Conservation (phyloP, 2,797 vertebrate species). For the Columba guinea region DNA sequence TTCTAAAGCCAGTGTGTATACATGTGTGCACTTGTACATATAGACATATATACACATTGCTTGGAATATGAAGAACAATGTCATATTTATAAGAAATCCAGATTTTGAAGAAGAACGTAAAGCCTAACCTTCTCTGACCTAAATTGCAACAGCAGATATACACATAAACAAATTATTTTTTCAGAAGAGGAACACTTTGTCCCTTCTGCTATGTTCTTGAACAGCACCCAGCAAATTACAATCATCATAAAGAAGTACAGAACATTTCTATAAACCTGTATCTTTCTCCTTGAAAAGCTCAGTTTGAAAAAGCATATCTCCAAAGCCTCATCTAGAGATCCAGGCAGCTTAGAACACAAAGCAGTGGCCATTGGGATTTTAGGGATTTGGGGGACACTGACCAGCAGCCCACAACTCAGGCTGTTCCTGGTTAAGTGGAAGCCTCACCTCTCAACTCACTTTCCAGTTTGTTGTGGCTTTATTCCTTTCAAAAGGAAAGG, state of each 20-base stretch:
- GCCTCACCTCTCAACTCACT: neutral
- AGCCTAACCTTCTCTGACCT: neutral
- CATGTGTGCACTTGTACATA: rapidly evolving
- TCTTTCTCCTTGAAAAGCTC: neutral
- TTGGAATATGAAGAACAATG: neutral
- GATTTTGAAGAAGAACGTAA: neutral
- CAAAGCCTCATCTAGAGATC: neutral
- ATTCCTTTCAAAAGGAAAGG: neutral
- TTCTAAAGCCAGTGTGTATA: neutral
- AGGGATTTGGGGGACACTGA: neutral
- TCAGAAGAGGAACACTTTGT: neutral
- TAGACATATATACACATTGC: too few relatives aligned
- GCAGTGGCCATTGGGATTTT: neutral
- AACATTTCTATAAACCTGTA: neutral
- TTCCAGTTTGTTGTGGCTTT: neutral
- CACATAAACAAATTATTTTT: neutral
- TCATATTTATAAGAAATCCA: neutral
- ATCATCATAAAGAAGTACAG: neutral
- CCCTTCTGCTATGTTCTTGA: neutral
- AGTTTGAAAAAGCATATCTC: neutral
- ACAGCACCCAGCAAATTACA: neutral
- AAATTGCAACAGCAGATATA: neutral
- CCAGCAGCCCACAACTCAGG: neutral
- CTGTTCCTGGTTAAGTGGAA: neutral
- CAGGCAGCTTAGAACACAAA: neutral